Evolutionary conservation across 2,888 invertebrate genomes (phyloP), one percentile per base, ranked within the genome.

Genomic region (Oligia strigilis): DNA sequence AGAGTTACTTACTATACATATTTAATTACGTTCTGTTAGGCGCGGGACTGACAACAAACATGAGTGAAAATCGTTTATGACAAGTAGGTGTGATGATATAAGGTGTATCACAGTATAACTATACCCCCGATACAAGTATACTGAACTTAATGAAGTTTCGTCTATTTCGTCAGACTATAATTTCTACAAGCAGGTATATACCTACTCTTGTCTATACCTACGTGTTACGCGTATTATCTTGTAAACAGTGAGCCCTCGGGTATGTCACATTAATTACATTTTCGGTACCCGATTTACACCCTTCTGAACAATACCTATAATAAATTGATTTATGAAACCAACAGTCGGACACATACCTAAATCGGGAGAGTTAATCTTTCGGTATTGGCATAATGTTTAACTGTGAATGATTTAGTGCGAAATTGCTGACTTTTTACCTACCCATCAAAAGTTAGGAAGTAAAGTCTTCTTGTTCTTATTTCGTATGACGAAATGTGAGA

Each of bases 291-390:
- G 75, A 82, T 84, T 85, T 82, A 84, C 66, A 86, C 66, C 78
- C 78, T 72, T 77, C 77, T 72, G 82, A 73, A 76, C 60, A 77
- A 71, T 85, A 29, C 29, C 29, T 29, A 85, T 85, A 81, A 80
- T 82, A 73, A 80, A 84, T 73, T 84, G 82, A 84, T 82, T 82
- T 74, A 82, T 84, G 82, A 74, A 73, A 74, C 71, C 73, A 74
- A 85, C 80, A 80, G 80, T 80, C 80, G 65, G 66, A 80, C 49
- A 73, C 65, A 84, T 62, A 2, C 58, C 65, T 84, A 55, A 73
- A 74, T 62, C 40, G 81, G 46, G 49, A 19, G 85, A 74, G 80
- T 70, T 74, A 58, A 58, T 58, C n/a, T n/a, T 11, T 58, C n/a
- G 23, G 58, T 11, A 58, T 58, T n/a, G 11, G 11, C 1, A 58